Evolutionary conservation across 2,888 invertebrate genomes (phyloP), one percentile per base, ranked within the genome.

Genomic region (Mythimna pallens): DNA sequence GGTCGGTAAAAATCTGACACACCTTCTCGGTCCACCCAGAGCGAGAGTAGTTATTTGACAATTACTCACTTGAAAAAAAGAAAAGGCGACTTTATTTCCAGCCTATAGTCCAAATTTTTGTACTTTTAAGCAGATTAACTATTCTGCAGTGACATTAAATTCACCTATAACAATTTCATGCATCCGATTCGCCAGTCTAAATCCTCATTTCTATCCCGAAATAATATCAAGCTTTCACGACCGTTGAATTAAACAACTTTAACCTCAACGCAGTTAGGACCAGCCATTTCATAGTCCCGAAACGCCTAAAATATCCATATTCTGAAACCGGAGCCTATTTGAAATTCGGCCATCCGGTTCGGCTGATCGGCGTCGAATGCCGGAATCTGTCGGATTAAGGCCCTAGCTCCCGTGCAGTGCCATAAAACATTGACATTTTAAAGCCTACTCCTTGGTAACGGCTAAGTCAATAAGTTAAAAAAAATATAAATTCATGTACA

Each of bases 321-420:
- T 80, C 78, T 76, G 65, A 22, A 65, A 65, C 70, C 54, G 69
- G 80, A 79, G 83, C 86, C 85, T 86, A 89, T 88, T 89, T 83
- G 82, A 81, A 87, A 87, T 86, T 86, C 87, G 81, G 74, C 71
- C 78, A 83, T 85, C 81, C 87, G 84, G 67, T 71, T 70, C 81
- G 81, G 83, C 84, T 86, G 85, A 84, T 83, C 84, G 83, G 78
- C 73, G 75, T 70, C 85, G 83, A 88, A 87, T 88, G 82, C 84
- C 63, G 72, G 72, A 75, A 62, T 77, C 77, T 77, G 22, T 14
- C 69, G 86, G 87, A 86, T 86, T 86, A 36, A 36, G 36, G 36
- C 36, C 36, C 36, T 36, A 36, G 36, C 9, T 36, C 8, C 36
- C 36, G 9, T 9, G 36, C 36, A 36, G 8, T 8, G 36, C 36